These are phyloP conservation scores for Labroides dimidiatus DNA, from an alignment of 2,797 vertebrate species.

Conservation along the genomic window DNA sequence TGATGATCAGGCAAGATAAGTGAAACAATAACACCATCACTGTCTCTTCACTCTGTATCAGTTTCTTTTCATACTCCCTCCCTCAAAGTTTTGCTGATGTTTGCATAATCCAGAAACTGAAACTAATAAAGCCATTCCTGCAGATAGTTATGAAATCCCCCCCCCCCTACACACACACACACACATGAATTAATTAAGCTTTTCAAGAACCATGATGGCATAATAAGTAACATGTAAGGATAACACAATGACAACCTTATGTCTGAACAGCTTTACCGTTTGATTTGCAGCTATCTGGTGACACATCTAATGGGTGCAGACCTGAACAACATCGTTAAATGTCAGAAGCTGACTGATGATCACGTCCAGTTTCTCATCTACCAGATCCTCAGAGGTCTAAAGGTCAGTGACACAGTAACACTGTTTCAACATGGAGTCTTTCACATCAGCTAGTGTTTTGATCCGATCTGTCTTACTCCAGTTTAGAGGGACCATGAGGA, in stretches of 20 bases:
- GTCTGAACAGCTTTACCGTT: conserved; percentile 30
- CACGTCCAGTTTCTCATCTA: conserved; percentile 99
- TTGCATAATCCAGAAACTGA: no score
- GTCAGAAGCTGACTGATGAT: conserved; percentile 98
- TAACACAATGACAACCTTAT: neutral
- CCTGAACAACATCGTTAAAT: conserved; percentile 99
- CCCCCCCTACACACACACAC: no score
- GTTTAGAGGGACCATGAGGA: no score
- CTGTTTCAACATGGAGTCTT: no score
- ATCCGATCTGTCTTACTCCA: no score
- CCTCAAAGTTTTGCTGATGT: neutral
- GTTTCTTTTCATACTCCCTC: neutral
- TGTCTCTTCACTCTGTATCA: neutral
- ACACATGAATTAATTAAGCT: no score
- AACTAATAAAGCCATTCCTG: neutral
- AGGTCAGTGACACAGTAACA: conserved; percentile 82
- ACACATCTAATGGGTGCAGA: conserved; percentile 99
- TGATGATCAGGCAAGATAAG: neutral
- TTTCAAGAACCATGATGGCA: no score
- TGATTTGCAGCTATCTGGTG: conserved; percentile 91
- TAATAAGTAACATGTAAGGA: neutral
- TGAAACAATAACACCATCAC: neutral
- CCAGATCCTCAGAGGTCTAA: conserved; percentile 96
- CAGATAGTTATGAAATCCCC: neutral
- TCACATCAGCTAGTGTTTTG: no score